phyloP scores from a whole-genome alignment of 2,797 vertebrate genomes.

The Denticeps clupeoides region DNA sequence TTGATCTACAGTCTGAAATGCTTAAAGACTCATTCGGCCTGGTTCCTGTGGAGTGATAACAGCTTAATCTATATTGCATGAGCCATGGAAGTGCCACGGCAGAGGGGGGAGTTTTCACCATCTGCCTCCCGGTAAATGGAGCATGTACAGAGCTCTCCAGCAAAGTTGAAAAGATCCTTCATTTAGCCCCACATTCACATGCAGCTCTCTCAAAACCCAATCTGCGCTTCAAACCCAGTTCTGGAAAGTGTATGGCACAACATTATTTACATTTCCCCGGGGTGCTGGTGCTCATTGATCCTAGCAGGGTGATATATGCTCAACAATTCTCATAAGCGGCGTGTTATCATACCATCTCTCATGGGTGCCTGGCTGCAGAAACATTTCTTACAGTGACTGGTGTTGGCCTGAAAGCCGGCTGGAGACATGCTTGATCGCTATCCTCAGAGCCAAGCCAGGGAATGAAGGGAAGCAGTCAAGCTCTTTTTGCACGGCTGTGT shows the following conservation, averaged over 20 bases:
- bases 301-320: conserved; percentile 3
- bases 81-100: conserved; percentile 1
- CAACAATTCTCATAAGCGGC: conserved; percentile 18
- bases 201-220: conserved; percentile 13
- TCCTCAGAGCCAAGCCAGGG: background rate
- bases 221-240: conserved; percentile 11
- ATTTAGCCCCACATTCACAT: conserved; percentile 4
- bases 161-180: background rate
- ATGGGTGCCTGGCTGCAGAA: conserved; percentile 2
- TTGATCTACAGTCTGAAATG: background rate
- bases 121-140: conserved; percentile 9
- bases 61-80: conserved; percentile 2
- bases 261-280: conserved; percentile 16
- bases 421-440: background rate
- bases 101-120: conserved; percentile 1
- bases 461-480: background rate
- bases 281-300: conserved; percentile 16
- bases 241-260: conserved; percentile 11
- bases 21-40: background rate
- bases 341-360: conserved; percentile 18
- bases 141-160: conserved; percentile 1
- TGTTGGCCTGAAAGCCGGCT: background rate
- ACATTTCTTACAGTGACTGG: conserved; percentile 8
- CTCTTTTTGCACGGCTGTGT: background rate
- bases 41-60: background rate